phyloP scores from a whole-genome alignment of 2,888 invertebrate genomes.

The Drosophila dives region DNA sequence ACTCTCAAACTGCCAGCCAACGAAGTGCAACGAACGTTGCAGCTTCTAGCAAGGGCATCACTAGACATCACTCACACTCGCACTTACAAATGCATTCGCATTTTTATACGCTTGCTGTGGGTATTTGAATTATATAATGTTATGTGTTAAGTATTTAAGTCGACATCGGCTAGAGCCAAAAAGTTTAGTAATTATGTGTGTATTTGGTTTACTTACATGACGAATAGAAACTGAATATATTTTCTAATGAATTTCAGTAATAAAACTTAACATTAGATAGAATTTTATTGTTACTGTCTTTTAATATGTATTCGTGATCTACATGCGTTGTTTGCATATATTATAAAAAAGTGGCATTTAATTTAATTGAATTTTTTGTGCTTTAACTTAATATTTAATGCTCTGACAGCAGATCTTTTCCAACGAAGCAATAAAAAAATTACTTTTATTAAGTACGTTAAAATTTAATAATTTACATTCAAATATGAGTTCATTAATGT shows the following conservation, averaged over 20 bases:
- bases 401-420: background rate
- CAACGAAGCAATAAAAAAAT: background rate
- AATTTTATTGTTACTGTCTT: background rate
- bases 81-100: constrained; percentile 17
- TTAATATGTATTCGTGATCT: background rate
- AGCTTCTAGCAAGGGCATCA: constrained; percentile 69
- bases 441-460: background rate
- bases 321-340: background rate
- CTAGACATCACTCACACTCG: constrained; percentile 35
- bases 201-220: background rate
- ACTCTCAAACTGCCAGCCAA: constrained; percentile 70
- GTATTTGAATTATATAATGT: constrained; percentile 2
- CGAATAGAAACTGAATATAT: background rate
- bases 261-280: background rate
- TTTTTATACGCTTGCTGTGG: constrained; percentile 31
- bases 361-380: background rate
- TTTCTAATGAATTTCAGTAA: background rate
- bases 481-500: background rate
- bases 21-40: constrained; percentile 76
- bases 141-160: background rate
- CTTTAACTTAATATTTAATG: too few relatives aligned
- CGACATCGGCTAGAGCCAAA: background rate
- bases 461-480: background rate
- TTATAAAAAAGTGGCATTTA: background rate
- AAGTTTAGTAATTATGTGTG: background rate